phyloP scores from a whole-genome alignment of 1,140 invertebrate genomes.

The Rhyzopertha dominica region DNA sequence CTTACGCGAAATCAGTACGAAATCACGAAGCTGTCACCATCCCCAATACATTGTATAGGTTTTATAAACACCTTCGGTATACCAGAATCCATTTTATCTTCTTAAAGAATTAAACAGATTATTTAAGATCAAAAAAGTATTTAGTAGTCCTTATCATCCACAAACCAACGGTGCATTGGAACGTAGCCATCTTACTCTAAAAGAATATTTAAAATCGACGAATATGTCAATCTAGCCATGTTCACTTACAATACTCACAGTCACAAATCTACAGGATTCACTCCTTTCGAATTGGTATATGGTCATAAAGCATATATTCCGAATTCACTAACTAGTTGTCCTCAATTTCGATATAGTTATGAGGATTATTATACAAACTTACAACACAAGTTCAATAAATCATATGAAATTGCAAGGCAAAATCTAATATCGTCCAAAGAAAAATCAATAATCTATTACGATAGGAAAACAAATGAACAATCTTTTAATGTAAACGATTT shows the following conservation, averaged over 20 bases:
- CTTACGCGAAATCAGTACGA: conserved; percentile 25
- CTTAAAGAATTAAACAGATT: conserved; percentile 30
- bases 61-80: conserved; percentile 36
- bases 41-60: conserved; percentile 24
- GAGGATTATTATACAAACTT: conserved; percentile 35
- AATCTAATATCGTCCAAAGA: conserved; percentile 31
- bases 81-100: conserved; percentile 32
- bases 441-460: conserved; percentile 34
- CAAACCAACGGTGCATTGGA: conserved; percentile 41
- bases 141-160: conserved; percentile 30
- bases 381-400: conserved; percentile 35
- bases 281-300: conserved; percentile 45
- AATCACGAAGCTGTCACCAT: conserved; percentile 37
- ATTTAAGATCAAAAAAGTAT: conserved; percentile 32
- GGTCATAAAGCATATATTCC: conserved; percentile 36
- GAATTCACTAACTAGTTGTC: conserved; percentile 16
- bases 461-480: conserved; percentile 23
- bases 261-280: conserved; percentile 40
- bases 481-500: conserved; percentile 25
- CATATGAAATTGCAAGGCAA: conserved; percentile 33
- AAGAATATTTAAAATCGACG: conserved; percentile 39
- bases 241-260: conserved; percentile 41
- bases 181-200: conserved; percentile 34
- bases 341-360: conserved; percentile 32
- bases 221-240: conserved; percentile 37